Evolutionary conservation across 2,113 vertebrate genomes (phyloP).

Genomic region (Amazona guildingii): DNA sequence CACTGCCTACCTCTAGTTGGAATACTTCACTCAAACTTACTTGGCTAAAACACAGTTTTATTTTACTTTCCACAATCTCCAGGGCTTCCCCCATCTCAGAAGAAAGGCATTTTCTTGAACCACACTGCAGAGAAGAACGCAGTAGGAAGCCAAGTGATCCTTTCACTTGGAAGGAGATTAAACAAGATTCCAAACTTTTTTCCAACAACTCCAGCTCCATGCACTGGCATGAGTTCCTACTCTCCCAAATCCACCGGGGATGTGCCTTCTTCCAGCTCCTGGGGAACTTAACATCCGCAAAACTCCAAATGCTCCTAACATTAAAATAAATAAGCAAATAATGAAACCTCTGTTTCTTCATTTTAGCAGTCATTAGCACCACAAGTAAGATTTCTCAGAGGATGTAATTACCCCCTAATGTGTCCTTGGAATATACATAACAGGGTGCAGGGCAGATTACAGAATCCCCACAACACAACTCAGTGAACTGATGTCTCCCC

Average conservation of each 20-base stretch:
- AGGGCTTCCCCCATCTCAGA: background rate
- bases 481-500: constrained; percentile 9
- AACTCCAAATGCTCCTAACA: background rate
- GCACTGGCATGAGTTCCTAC: background rate
- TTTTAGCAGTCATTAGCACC: background rate
- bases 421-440: constrained; percentile 36
- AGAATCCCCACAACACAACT: constrained; percentile 30
- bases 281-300: background rate
- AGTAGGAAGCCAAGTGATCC: constrained; percentile 32
- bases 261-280: background rate
- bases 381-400: constrained; percentile 41
- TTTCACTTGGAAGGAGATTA: constrained; percentile 48
- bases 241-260: background rate
- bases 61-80: constrained; percentile 50
- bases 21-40: background rate
- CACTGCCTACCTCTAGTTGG: background rate
- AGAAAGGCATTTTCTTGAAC: constrained; percentile 58
- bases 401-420: constrained; percentile 35
- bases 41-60: background rate
- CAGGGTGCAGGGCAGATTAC: constrained; percentile 49
- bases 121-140: constrained; percentile 46
- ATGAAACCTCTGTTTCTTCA: constrained; percentile 21
- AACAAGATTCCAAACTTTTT: constrained; percentile 40
- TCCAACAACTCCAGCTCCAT: background rate
- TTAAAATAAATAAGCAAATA: background rate